Evolutionary conservation across 2,888 invertebrate genomes (phyloP), one percentile per base, ranked within the genome.

Genomic region (Epicampocera succincta): DNA sequence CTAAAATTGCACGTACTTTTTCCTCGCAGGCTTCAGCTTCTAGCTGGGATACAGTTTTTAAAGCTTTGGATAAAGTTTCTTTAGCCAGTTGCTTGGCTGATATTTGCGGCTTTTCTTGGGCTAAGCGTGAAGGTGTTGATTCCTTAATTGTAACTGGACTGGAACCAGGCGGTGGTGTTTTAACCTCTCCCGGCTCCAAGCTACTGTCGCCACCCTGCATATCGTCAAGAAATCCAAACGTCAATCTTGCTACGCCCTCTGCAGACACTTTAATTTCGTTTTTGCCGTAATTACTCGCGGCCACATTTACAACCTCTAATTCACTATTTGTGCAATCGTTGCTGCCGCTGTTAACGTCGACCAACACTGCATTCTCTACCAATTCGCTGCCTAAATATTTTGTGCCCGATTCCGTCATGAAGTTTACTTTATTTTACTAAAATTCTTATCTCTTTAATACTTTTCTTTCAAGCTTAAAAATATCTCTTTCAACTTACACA

Each of bases 141-240:
- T 75, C 74, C 17, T 74, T 65, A 8, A 75, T 8, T 0, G 38
- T 25, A 0, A 52, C 44, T 19, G 84, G 80, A 60, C 83, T 80
- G 11, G 78, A 80, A n/a, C 83, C 84, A 71, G 87, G 89, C n/a
- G 90, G 90, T 17, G 90, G 90, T 6, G 90, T 90, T 74, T 90
- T 88, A 33, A 90, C 86, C 69, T 90, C 90, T 8, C 90, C 90
- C 13, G 90, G 90, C 72, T 90, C 90, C 69, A 90, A 80, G 29
- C 89, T 90, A 54, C 88, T 89, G 42, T 89, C 90, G 29, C 87
- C 88, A 29, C 83, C 85, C 73, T 87, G 88, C 78, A 87, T 84
- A 15, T 88, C 89, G 11, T 87, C 88, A 11, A 86, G 56, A 56
- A 86, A 85, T 61, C 78, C 83, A 61, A 86, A 86, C 52, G 81